A percentile compares a stretch with the other conserved stretches of the same genome.
Conservation (phyloP, 2,113 vertebrate genomes). For the Hyperoodon ampullatus region DNA sequence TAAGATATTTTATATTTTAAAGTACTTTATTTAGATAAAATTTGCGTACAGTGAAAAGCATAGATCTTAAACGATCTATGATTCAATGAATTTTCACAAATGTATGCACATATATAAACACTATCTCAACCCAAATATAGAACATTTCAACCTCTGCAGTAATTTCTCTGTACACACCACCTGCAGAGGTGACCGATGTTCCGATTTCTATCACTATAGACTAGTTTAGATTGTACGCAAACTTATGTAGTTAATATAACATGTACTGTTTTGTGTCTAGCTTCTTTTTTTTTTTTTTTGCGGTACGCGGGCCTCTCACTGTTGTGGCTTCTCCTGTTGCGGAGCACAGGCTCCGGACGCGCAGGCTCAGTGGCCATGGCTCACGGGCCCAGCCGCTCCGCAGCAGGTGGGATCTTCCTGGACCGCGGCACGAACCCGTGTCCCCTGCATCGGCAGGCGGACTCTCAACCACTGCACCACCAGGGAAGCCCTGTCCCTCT, state of each 20-base stretch:
- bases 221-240: background rate
- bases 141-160: background rate
- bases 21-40: conserved; percentile 18
- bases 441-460: too few species aligned
- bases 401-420: too few species aligned
- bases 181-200: background rate
- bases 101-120: background rate
- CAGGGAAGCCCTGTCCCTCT: background rate
- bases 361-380: too few species aligned
- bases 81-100: background rate
- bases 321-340: too few species aligned
- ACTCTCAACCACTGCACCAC: too few species aligned
- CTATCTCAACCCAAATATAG: background rate
- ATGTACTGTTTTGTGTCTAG: background rate
- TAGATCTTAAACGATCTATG: background rate
- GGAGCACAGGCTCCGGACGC: too few species aligned
- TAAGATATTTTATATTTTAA: conserved; percentile 27
- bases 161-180: background rate
- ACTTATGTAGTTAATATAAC: background rate
- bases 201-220: background rate
- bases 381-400: too few species aligned
- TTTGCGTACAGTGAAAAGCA: background rate
- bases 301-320: too few species aligned
- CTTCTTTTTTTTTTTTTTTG: background rate
- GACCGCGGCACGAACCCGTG: too few species aligned